phyloP scores from a whole-genome alignment of 35 echinoderm and acorn worm species.

The Nesometra sesokonis region DNA sequence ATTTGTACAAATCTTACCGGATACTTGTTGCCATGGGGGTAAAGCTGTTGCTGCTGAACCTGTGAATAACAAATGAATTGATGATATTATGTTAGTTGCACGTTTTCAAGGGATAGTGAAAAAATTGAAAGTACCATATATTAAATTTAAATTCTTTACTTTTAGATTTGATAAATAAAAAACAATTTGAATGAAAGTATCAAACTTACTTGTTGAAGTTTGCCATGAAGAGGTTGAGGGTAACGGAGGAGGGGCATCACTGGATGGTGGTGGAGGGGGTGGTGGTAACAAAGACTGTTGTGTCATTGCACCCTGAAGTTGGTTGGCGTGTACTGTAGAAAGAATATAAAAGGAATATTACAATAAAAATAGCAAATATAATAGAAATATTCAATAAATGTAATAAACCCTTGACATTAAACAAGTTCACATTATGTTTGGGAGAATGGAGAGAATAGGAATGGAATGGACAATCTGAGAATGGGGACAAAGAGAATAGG shows the following conservation, averaged over 20 bases:
- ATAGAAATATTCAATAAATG: too few relatives aligned
- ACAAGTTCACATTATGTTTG: too few relatives aligned
- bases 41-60: slow-evolving; percentile 4
- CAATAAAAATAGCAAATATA: too few relatives aligned
- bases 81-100: not conserved
- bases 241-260: not conserved
- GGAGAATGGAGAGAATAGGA: too few relatives aligned
- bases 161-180: not conserved
- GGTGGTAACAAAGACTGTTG: not conserved
- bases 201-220: slow-evolving; percentile 24
- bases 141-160: not conserved
- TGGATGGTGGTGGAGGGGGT: slow-evolving; percentile 33
- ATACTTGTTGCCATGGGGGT: slow-evolving; percentile 30
- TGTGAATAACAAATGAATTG: not conserved
- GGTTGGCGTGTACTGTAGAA: not conserved
- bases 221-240: slow-evolving; percentile 4
- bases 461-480: too few relatives aligned
- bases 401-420: too few relatives aligned
- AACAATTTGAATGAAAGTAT: not conserved
- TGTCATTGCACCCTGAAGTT: not conserved
- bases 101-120: not conserved
- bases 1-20: slow-evolving; percentile 3
- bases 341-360: not conserved
- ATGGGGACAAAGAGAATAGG: too few relatives aligned
- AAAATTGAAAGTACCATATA: not conserved